Percentiles rank a stretch among this genome's conserved stretches.
These are phyloP conservation scores for Peromyscus polionotus DNA, from an alignment of 2,113 vertebrate species.

Conservation along the genomic window DNA sequence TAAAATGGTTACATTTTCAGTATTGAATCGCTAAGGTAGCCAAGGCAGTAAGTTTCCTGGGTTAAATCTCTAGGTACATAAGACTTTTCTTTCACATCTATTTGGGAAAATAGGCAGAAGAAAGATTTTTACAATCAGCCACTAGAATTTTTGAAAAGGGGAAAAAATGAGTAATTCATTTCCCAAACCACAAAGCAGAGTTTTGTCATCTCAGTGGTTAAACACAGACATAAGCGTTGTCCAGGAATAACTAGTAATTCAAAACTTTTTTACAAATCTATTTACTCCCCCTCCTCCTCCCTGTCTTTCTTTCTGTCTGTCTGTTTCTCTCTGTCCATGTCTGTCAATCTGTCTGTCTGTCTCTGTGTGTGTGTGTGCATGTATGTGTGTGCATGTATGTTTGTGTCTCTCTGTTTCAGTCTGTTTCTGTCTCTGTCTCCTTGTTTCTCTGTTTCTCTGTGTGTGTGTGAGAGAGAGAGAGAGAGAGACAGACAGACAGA, in stretches of 20 bases:
- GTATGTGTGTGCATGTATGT: neutral
- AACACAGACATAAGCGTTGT: neutral
- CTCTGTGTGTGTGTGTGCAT: neutral
- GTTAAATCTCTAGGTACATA: neutral
- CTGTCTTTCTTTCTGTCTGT: neutral
- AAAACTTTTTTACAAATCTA: neutral
- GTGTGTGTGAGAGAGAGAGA: neutral
- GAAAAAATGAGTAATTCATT: neutral
- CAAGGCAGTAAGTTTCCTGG: neutral
- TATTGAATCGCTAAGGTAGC: neutral
- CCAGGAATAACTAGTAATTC: neutral
- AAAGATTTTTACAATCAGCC: neutral
- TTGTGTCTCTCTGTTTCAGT: neutral
- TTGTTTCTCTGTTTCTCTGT: no score
- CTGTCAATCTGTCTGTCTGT: neutral
- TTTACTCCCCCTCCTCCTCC: neutral
- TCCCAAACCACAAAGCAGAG: neutral
- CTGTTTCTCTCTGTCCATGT: neutral
- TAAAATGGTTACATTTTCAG: neutral
- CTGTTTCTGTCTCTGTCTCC: neutral
- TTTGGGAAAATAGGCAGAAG: neutral
- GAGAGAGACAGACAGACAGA: no score
- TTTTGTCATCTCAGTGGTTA: neutral
- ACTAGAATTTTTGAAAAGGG: neutral
- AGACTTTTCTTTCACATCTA: neutral